These are phyloP conservation scores for Callipepla squamata DNA, from an alignment of 2,113 vertebrate species.

Conservation along the genomic window DNA sequence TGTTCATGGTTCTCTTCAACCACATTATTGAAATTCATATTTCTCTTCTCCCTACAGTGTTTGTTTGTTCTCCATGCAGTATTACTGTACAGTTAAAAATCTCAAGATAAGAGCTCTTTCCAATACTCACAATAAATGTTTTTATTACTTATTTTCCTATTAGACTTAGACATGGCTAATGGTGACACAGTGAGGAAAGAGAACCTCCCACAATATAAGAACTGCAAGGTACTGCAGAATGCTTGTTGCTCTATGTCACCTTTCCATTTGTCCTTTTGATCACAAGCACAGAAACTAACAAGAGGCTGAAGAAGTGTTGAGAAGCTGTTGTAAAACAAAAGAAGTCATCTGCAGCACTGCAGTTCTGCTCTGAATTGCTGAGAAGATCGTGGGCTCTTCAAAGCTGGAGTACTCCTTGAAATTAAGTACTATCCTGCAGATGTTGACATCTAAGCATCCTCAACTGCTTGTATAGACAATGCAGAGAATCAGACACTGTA, in stretches of 20 bases:
- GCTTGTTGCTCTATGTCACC: neutral
- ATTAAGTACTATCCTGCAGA: neutral
- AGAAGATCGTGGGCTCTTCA: neutral
- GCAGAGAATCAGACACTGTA: conserved; percentile 8
- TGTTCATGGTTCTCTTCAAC: neutral
- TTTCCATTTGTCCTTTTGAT: neutral
- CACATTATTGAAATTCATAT: neutral
- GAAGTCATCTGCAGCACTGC: neutral
- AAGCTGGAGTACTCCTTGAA: neutral
- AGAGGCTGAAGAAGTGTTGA: neutral
- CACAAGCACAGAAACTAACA: neutral
- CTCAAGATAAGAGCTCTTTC: neutral
- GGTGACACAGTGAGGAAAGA: neutral
- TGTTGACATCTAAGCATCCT: neutral
- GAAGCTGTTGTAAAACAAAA: neutral
- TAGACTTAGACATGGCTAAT: neutral
- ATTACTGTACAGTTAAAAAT: neutral
- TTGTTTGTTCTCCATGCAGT: neutral
- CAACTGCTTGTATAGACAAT: neutral
- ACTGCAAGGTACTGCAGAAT: neutral
- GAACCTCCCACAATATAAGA: neutral
- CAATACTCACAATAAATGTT: neutral
- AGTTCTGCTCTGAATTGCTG: neutral
- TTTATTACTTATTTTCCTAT: neutral
- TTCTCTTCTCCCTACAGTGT: neutral